Percentiles rank a stretch among this genome's conserved stretches.
phyloP scores from a whole-genome alignment of 2,113 vertebrate genomes.

The Thalassoma bifasciatum region DNA sequence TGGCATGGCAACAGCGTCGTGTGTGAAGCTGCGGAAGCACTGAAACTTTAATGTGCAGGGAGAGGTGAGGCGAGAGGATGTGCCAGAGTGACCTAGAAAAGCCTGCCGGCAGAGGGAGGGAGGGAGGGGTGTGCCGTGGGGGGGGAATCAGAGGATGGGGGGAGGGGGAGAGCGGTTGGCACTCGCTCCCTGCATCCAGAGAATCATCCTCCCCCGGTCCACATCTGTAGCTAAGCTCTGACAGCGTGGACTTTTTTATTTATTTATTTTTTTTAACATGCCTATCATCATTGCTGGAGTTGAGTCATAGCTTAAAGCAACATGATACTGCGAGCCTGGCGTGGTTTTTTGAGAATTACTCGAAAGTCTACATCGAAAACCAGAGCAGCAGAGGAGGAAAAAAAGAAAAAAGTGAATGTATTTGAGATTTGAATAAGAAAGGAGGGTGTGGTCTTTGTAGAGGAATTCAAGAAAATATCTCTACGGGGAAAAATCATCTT shows the following conservation, averaged over 20 bases:
- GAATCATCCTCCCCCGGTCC: conserved; percentile 48
- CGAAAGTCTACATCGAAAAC: conserved; percentile 21
- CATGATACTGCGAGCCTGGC: conserved; percentile 29
- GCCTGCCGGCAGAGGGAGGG: conserved; percentile 64
- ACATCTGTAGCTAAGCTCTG: conserved; percentile 54
- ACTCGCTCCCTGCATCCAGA: conserved; percentile 32
- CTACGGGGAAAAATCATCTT: background rate
- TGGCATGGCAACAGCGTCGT: conserved; percentile 69
- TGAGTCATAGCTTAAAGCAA: conserved; percentile 46
- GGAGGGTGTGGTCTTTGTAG: conserved; percentile 21
- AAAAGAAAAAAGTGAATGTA: conserved; percentile 25
- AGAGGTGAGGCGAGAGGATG: conserved; percentile 74
- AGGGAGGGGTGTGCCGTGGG: conserved; percentile 13
- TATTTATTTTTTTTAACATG: too few relatives aligned
- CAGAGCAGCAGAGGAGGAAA: conserved; percentile 6
- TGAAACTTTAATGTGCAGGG: conserved; percentile 83
- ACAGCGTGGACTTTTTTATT: conserved; percentile 8
- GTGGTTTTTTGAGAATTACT: conserved; percentile 56
- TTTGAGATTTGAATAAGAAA: conserved; percentile 32
- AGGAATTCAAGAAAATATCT: background rate
- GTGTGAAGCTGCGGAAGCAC: conserved; percentile 66
- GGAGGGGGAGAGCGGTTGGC: conserved; percentile 34
- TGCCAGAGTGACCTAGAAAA: conserved; percentile 83
- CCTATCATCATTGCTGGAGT: conserved; percentile 47
- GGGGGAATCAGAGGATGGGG: conserved; percentile 18